phyloP scores from a whole-genome alignment of 2,797 vertebrate genomes.

The Sorex maritimensis region DNA sequence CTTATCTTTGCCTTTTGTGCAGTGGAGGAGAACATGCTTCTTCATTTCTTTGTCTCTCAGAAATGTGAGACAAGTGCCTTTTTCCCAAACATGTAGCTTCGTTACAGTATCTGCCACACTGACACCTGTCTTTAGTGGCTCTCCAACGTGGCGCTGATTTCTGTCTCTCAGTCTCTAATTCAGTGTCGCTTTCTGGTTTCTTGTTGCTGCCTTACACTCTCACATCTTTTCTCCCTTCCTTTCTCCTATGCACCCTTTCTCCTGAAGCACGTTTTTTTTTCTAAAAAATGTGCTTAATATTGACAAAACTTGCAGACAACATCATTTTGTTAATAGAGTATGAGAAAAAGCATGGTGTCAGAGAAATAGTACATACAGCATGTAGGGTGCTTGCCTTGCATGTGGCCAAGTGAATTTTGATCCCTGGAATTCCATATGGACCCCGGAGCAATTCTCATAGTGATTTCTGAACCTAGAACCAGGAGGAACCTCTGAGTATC shows the following conservation, averaged over 20 bases:
- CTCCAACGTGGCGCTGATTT: constrained; percentile 64
- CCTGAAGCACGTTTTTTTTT: constrained; percentile 54
- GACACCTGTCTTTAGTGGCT: constrained; percentile 60
- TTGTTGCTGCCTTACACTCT: rapidly evolving
- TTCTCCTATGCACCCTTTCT: not conserved
- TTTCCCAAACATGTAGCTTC: constrained; percentile 74
- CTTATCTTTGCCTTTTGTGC: constrained; percentile 72
- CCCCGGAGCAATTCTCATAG: too few relatives aligned
- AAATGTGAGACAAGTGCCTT: constrained; percentile 78
- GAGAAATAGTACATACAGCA: not conserved
- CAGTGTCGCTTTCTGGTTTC: not conserved
- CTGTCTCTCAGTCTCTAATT: not conserved
- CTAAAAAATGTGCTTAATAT: constrained; percentile 29
- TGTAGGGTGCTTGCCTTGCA: too few relatives aligned
- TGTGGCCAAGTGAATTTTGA: not conserved
- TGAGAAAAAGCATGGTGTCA: constrained; percentile 30
- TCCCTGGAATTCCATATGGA: too few relatives aligned
- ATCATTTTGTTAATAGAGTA: constrained; percentile 58
- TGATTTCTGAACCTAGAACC: too few relatives aligned
- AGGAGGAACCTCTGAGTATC: too few relatives aligned
- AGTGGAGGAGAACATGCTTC: constrained; percentile 73
- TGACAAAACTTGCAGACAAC: not conserved
- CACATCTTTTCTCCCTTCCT: not conserved
- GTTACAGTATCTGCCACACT: constrained; percentile 53
- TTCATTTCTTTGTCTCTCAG: constrained; percentile 82